Evolutionary conservation across 2,113 vertebrate genomes (phyloP).

Genomic region (Pungitius pungitius): DNA sequence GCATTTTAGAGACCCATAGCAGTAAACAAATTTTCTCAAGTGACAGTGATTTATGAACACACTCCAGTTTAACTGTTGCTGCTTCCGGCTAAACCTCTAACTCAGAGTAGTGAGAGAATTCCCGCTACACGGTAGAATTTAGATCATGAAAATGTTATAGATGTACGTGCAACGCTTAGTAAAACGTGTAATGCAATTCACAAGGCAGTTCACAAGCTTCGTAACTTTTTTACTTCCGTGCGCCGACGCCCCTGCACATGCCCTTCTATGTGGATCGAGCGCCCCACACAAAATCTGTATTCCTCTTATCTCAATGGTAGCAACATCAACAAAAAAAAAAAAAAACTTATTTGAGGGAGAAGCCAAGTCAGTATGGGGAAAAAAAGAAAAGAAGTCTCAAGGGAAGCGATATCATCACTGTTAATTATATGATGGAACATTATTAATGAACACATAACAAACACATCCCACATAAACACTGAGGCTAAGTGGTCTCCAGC

Average conservation of each 20-base stretch:
- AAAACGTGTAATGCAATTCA: background rate
- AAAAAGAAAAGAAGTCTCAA: conserved; percentile 34
- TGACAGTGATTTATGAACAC: conserved; percentile 60
- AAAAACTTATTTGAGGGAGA: conserved; percentile 11
- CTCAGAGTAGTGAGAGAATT: background rate
- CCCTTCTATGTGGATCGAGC: background rate
- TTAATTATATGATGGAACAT: conserved; percentile 38
- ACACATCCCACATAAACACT: conserved; percentile 38
- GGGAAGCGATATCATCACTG: conserved; percentile 39
- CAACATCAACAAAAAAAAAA: conserved; percentile 21
- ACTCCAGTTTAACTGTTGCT: conserved; percentile 28
- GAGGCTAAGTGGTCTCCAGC: conserved; percentile 53
- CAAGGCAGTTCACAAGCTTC: background rate
- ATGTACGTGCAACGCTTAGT: conserved; percentile 1
- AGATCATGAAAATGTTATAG: conserved; percentile 22
- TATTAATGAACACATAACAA: conserved; percentile 45
- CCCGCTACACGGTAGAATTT: background rate
- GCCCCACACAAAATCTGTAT: conserved; percentile 7
- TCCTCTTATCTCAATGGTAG: conserved; percentile 14
- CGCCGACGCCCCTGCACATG: too few species aligned
- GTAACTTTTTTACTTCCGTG: too few species aligned
- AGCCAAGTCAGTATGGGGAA: conserved; percentile 32
- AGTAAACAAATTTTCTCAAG: conserved; percentile 60
- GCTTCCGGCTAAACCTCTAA: conserved; percentile 17
- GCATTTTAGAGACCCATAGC: conserved; percentile 8